Percentiles rank a stretch among this genome's conserved stretches.
These are phyloP conservation scores for Megaceryle maxima DNA, from an alignment of 2,113 vertebrate species.

Conservation along the genomic window DNA sequence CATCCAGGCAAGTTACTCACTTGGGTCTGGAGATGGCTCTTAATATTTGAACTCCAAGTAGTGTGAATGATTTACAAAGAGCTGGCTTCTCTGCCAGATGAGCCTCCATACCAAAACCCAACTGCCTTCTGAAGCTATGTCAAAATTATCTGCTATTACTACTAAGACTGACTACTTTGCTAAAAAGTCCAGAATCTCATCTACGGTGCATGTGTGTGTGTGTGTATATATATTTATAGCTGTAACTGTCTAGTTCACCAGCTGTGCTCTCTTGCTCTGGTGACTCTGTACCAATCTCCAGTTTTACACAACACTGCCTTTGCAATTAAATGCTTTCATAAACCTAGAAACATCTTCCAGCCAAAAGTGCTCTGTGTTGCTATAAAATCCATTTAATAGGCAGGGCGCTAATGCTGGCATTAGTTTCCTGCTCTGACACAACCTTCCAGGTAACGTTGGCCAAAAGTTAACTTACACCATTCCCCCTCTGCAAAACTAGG, in stretches of 20 bases:
- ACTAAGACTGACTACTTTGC: neutral
- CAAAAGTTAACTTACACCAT: neutral
- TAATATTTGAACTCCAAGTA: neutral
- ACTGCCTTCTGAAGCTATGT: neutral
- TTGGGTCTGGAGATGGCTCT: neutral
- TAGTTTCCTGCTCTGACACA: neutral
- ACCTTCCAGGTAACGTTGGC: neutral
- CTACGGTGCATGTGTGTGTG: fast-evolving
- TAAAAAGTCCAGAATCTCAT: neutral
- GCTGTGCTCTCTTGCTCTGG: neutral
- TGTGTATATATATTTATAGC: neutral
- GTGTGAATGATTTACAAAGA: neutral
- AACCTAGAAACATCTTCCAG: neutral
- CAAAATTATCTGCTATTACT: neutral
- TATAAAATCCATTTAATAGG: neutral
- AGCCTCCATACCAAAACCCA: neutral
- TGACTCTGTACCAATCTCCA: neutral
- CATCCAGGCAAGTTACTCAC: slow-evolving; percentile 5
- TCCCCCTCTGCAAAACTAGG: neutral
- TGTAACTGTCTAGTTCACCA: neutral
- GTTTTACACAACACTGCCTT: neutral
- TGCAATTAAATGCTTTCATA: neutral
- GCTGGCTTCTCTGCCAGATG: neutral
- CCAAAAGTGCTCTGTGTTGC: neutral
- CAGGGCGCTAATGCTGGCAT: neutral